Evolutionary conservation across 2,888 invertebrate genomes (phyloP).

Genomic region (Oscheius onirici): DNA sequence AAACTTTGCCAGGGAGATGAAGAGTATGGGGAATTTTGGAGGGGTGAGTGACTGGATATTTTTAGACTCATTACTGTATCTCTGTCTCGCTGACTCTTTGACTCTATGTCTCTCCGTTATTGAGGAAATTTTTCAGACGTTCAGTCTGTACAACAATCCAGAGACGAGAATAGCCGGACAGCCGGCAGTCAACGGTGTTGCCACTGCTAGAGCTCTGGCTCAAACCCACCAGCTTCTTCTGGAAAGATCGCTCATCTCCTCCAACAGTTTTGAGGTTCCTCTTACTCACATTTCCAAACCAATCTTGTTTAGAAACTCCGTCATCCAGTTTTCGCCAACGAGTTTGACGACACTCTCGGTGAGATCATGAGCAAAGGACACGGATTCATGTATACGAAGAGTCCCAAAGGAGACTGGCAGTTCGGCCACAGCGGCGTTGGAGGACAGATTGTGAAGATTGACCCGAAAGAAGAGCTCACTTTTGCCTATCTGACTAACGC

Average conservation of each 20-base stretch:
- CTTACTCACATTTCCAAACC: neutral
- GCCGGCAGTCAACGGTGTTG: slow-evolving; percentile 68
- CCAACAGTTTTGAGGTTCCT: slow-evolving; percentile 44
- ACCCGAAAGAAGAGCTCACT: slow-evolving; percentile 69
- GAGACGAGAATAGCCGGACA: slow-evolving; percentile 62
- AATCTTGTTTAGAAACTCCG: slow-evolving; percentile 6
- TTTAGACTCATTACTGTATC: slow-evolving; percentile 8
- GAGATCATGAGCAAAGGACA: slow-evolving; percentile 49
- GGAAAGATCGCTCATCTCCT: slow-evolving; percentile 59
- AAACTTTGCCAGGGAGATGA: slow-evolving; percentile 40
- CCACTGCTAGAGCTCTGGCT: slow-evolving; percentile 69
- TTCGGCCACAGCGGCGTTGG: slow-evolving; percentile 73
- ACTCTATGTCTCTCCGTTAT: too few species aligned
- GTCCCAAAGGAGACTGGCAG: slow-evolving; percentile 54
- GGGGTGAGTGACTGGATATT: slow-evolving; percentile 10
- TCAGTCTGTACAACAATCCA: slow-evolving; percentile 64
- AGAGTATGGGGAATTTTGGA: slow-evolving; percentile 44
- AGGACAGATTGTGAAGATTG: slow-evolving; percentile 70
- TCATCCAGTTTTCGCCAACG: slow-evolving; percentile 36
- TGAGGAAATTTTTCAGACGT: neutral
- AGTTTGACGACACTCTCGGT: slow-evolving; percentile 49
- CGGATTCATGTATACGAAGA: slow-evolving; percentile 50
- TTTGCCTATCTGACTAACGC: slow-evolving; percentile 71
- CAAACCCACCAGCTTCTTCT: slow-evolving; percentile 70
- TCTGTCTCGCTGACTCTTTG: too few species aligned